Evolutionary conservation across 2,797 vertebrate genomes (phyloP).

Genomic region (Pempheris klunzingeri): DNA sequence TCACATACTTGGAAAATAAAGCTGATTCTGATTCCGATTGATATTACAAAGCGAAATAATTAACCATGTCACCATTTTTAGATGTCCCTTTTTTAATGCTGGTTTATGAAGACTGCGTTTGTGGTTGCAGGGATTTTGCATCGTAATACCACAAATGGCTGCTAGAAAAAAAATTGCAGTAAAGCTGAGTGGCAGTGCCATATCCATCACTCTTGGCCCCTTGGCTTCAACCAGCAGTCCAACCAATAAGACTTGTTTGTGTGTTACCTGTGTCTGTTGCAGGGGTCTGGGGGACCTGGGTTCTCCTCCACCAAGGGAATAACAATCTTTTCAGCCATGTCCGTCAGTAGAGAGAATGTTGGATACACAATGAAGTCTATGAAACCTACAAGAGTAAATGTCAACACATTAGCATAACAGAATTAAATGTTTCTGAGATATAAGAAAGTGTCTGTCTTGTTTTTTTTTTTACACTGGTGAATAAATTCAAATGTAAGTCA

Average conservation of each 20-base stretch:
- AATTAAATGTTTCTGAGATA: background rate
- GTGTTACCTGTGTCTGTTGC: constrained; percentile 83
- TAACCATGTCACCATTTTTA: background rate
- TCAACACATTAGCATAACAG: background rate
- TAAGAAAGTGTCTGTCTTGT: background rate
- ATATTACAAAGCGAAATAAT: background rate
- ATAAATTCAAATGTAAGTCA: background rate
- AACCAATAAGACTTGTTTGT: background rate
- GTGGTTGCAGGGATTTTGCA: background rate
- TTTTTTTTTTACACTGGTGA: background rate
- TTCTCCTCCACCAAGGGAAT: constrained; percentile 90
- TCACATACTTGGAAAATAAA: too few relatives aligned
- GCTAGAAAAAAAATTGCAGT: background rate
- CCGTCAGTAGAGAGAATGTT: constrained; percentile 93
- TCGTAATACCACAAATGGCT: background rate
- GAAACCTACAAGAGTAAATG: constrained; percentile 85
- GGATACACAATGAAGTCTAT: constrained; percentile 97
- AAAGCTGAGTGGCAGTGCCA: too few relatives aligned
- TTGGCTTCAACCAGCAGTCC: background rate
- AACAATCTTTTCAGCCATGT: constrained; percentile 94
- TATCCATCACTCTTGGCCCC: background rate
- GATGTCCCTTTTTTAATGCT: background rate
- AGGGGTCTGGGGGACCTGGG: constrained; percentile 82
- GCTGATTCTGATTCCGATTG: too few relatives aligned
- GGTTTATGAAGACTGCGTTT: background rate